phyloP scores from a whole-genome alignment of 35 echinoderm and acorn worm genomes.

The Ptychodera flava region DNA sequence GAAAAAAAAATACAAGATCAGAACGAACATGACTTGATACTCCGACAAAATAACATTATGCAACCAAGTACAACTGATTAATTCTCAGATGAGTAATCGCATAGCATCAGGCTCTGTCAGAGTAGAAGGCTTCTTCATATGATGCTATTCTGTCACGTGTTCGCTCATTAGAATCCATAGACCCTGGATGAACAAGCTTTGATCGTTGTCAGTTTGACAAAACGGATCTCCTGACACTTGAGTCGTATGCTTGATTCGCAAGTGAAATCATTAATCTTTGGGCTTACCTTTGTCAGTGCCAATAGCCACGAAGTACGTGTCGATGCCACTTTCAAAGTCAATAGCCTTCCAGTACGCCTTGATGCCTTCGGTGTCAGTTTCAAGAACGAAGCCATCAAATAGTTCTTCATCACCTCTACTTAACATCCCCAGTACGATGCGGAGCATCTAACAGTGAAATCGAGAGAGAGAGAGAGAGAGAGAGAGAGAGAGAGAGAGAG shows the following conservation, averaged over 20 bases:
- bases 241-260: neutral
- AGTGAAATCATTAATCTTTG: neutral
- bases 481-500: too few species aligned
- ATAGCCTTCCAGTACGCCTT: slow-evolving; percentile 32
- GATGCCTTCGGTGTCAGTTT: slow-evolving; percentile 19
- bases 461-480: too few species aligned
- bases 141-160: too few species aligned
- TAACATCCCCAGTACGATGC: neutral
- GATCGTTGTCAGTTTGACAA: neutral
- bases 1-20: neutral
- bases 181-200: neutral
- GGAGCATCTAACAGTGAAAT: too few species aligned
- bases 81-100: too few species aligned
- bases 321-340: slow-evolving; percentile 38
- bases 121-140: too few species aligned
- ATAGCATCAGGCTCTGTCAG: too few species aligned
- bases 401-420: slow-evolving; percentile 29
- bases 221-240: neutral
- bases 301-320: slow-evolving; percentile 21
- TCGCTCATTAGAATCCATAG: neutral
- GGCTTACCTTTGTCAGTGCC: slow-evolving; percentile 34
- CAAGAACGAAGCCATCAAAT: slow-evolving; percentile 27
- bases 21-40: neutral
- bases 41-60: too few species aligned
- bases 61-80: too few species aligned